These are phyloP conservation scores for Paedocypris sp. DNA, from an alignment of 2,113 vertebrate genomes.

Conservation along the genomic window DNA sequence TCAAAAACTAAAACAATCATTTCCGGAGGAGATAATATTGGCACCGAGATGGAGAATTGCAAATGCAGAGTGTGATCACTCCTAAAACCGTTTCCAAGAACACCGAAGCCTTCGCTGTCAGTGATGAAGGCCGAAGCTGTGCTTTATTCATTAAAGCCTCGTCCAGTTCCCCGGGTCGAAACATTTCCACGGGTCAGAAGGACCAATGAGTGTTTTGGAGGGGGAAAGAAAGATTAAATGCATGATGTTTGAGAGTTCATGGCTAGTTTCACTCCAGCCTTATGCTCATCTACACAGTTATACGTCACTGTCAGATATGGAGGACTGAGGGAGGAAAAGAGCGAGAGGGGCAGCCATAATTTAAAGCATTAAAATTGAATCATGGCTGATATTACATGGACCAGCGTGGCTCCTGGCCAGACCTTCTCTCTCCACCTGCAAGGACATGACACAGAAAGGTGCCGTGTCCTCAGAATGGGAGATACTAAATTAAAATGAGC, in stretches of 20 bases:
- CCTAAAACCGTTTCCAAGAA: too few species aligned
- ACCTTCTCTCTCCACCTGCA: conserved; percentile 8
- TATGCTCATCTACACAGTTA: not conserved
- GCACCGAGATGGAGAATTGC: not conserved
- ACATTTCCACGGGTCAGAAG: too few species aligned
- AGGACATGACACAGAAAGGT: conserved; percentile 25
- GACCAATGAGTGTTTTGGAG: too few species aligned
- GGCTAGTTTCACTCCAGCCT: not conserved
- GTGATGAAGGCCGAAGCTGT: too few species aligned
- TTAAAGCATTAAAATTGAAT: conserved; percentile 41
- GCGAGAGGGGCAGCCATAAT: not conserved
- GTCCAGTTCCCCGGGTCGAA: not conserved
- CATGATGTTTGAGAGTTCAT: not conserved
- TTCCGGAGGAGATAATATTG: conserved; percentile 25
- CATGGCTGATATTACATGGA: conserved; percentile 9
- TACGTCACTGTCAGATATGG: not conserved
- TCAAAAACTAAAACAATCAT: conserved; percentile 22
- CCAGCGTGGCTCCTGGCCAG: not conserved
- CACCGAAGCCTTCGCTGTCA: too few species aligned
- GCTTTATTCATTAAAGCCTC: conserved; percentile 22
- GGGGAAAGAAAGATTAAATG: too few species aligned
- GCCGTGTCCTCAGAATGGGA: conserved; percentile 21
- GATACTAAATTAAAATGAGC: conserved; percentile 23
- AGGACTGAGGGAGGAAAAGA: not conserved
- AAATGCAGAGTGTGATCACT: too few species aligned